Evolutionary conservation across 35 echinoderm and acorn worm genomes (phyloP), one percentile per base, ranked within the genome.

Genomic region (Holothuria glaberrima): DNA sequence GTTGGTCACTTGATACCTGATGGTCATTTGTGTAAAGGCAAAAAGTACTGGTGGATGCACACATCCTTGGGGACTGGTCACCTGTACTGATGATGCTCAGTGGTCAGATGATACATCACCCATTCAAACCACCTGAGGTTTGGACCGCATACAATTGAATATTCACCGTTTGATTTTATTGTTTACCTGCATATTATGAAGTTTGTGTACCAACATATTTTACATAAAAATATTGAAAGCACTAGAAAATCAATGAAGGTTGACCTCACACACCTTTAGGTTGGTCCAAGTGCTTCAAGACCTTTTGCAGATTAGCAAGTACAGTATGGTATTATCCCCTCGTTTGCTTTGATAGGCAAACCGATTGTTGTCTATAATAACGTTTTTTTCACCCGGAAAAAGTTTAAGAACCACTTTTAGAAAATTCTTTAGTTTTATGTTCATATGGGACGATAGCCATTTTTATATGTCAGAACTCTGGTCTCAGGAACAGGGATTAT

Each of bases 311-410:
- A 30, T 33, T n/a, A 33, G 29, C 69, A 27, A 72, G 69, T 16
- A 1, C 29, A 61, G 16, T 14, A 29, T 32, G 10, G 30, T 34
- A 77, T 1, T 34, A 34, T 34, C 12, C 25, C 73, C 73, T 0
- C 32, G n/a, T 35, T 77, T 35, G 73, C 73, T 77, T 77, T 77
- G 73, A 24, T 38, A 5, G 9, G 73, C 73, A 77, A 77, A 77
- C 31, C 41, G 9, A 77, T 77, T 48, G 30, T 35, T 48, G 41
- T 77, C 73, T 24, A 77, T 77, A 77, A 28, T 24, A 77, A 77
- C 36, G 16, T 34, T 24, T 24, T 77, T 48, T 48, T 77, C 73
- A 77, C 28, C 73, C 33, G 41, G 31, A 35, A 77, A 24, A 35
- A 41, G 73, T 35, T 77, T 48, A 35, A 77, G 73, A 12, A 77